Conservation (phyloP, 2,113 vertebrate genomes). For the Enhydra lutris region DNA sequence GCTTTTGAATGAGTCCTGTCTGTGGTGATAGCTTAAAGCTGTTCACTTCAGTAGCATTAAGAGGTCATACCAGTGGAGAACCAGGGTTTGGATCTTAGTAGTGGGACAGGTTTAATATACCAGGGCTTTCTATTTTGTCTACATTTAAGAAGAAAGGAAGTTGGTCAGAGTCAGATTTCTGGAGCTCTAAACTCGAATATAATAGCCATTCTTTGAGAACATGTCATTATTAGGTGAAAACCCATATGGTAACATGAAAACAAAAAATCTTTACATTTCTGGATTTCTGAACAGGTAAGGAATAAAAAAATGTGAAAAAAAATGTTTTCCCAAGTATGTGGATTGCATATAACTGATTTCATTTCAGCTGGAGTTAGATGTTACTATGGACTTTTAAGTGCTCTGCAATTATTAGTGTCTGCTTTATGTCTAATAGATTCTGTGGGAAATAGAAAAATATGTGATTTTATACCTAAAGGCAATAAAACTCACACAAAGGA, state of each 20-base stretch:
- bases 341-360: not conserved
- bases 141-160: not conserved
- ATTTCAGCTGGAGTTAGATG: not conserved
- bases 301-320: not conserved
- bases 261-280: not conserved
- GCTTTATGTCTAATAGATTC: not conserved
- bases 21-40: not conserved
- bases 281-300: slow-evolving; percentile 6
- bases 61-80: not conserved
- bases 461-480: not conserved
- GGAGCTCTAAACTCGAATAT: not conserved
- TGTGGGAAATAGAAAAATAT: not conserved
- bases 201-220: not conserved
- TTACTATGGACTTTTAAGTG: not conserved
- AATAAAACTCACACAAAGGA: not conserved
- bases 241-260: not conserved
- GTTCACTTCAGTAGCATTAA: not conserved
- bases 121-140: not conserved
- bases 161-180: not conserved
- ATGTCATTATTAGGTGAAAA: not conserved
- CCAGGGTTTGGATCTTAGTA: not conserved
- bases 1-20: not conserved
- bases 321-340: not conserved
- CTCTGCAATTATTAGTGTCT: not conserved
- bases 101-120: not conserved